Base-by-base conservation (phyloP, 2,797 vertebrate genomes). In the Hydrophis major region DNA sequence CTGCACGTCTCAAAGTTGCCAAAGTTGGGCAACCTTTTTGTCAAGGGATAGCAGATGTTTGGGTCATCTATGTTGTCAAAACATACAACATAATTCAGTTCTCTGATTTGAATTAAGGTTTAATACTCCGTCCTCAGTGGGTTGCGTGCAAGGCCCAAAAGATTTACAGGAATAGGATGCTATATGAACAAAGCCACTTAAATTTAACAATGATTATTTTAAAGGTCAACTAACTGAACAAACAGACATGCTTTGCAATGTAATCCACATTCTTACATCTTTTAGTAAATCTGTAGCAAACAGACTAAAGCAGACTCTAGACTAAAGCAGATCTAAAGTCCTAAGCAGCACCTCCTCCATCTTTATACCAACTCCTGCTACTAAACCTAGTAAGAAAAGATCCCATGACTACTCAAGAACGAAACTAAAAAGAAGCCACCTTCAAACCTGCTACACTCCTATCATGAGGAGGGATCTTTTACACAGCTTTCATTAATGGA, bases 191-290 rank as follows among this genome's bases (percentile, higher is more conserved):
- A 18, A 87, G 42, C 22, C 66, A 93, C 14, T 6, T 55, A 87
- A 25, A 60, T 16, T 11, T 60, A 90, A 59, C 57, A 90, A 50
- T 88, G 63, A n/a, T 78, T 60, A 60, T 50, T 78, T 87, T 47
- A 89, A 87, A 90, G 63, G 59, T 90, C 89, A 87, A 93, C 60
- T 32, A 90, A 5, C 18, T 59, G 37, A 42, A 63, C n/a, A 90
- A 87, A 55, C 86, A 32, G 37, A 90, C 69, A 60, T 53, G 37
- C 28, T 78, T 87, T 90, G 50, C 60, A 69, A 22, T 5, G 32
- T 90, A 88, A 66, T 55, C 37, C 74, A 88, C 18, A 13, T 50
- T 57, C 74, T 57, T 92, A 83, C 56, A 90, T 42, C 8, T 66
- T 7, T 47, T n/a, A 60, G 22, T 42, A 83, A 53, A 55, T n/a